A percentile compares a stretch with the other conserved stretches of the same genome.
Conservation (phyloP, 2,888 invertebrate species). For the Plebejus argus region DNA sequence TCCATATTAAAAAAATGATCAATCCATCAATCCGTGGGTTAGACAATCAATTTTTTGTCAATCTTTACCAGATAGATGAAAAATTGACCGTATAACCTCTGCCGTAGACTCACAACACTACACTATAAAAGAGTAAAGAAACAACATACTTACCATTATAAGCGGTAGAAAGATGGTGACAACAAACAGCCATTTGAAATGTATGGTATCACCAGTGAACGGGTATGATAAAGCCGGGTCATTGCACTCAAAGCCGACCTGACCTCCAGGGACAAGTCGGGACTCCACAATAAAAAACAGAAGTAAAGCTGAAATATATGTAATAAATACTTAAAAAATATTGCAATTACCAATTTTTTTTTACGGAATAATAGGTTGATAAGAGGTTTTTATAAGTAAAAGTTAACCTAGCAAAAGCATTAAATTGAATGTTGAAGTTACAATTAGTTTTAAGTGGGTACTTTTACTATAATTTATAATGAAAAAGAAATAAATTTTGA, state of each 20-base stretch:
- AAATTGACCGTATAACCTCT: too few relatives aligned
- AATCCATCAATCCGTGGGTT: too few relatives aligned
- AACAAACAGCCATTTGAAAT: conserved; percentile 73
- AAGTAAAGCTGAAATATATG: conserved; percentile 76
- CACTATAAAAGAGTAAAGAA: background rate
- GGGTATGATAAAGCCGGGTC: conserved; percentile 85
- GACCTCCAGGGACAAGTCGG: conserved; percentile 80
- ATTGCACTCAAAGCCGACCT: conserved; percentile 85
- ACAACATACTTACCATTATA: conserved; percentile 70
- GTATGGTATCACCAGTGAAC: conserved; percentile 85
- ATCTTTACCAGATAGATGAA: too few relatives aligned
- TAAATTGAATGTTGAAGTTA: background rate
- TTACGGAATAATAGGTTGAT: background rate
- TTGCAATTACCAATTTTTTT: background rate
- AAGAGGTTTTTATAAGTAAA: background rate
- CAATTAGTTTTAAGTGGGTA: too few relatives aligned
- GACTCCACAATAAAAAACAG: conserved; percentile 80
- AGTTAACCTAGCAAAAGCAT: conserved; percentile 24
- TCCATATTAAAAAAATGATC: too few relatives aligned
- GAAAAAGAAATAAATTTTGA: too few relatives aligned
- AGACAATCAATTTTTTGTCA: too few relatives aligned
- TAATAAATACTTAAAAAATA: conserved; percentile 34
- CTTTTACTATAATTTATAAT: too few relatives aligned
- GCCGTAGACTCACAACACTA: too few relatives aligned
- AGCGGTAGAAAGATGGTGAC: conserved; percentile 78